Conservation (phyloP, 2,888 invertebrate species). For the Aphrophora alni region DNA sequence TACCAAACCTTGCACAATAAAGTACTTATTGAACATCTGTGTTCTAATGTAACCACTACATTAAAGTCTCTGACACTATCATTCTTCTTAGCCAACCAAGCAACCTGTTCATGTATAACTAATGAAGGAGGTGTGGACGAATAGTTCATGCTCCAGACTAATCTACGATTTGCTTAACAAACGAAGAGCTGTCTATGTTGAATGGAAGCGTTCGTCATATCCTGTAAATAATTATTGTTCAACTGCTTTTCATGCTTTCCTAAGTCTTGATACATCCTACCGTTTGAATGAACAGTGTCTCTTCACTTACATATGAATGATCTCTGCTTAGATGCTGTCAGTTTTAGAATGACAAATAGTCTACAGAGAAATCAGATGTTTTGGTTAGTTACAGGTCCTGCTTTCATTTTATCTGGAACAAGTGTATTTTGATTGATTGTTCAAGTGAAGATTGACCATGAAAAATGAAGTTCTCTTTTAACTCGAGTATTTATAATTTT, state of each 20-base stretch:
- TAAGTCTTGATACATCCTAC: neutral
- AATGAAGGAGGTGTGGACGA: neutral
- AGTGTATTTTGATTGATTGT: too few relatives aligned
- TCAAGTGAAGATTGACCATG: too few relatives aligned
- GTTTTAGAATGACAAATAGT: neutral
- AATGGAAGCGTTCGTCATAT: neutral
- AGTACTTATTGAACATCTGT: neutral
- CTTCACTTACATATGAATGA: neutral
- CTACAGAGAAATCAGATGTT: too few relatives aligned
- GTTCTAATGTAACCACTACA: neutral
- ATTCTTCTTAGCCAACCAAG: neutral
- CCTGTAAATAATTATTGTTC: neutral
- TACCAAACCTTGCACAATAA: neutral
- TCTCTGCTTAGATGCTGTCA: neutral
- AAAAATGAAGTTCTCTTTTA: too few relatives aligned
- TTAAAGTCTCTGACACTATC: neutral
- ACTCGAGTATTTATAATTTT: too few relatives aligned
- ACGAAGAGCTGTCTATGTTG: neutral
- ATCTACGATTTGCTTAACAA: conserved; percentile 3
- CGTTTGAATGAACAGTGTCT: neutral
- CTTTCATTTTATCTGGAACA: too few relatives aligned
- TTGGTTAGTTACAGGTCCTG: too few relatives aligned
- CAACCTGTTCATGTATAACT: neutral
- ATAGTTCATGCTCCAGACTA: neutral
- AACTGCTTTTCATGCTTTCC: neutral